These are phyloP conservation scores for Holotrichia oblita DNA, from an alignment of 1,140 invertebrate species.

Conservation along the genomic window DNA sequence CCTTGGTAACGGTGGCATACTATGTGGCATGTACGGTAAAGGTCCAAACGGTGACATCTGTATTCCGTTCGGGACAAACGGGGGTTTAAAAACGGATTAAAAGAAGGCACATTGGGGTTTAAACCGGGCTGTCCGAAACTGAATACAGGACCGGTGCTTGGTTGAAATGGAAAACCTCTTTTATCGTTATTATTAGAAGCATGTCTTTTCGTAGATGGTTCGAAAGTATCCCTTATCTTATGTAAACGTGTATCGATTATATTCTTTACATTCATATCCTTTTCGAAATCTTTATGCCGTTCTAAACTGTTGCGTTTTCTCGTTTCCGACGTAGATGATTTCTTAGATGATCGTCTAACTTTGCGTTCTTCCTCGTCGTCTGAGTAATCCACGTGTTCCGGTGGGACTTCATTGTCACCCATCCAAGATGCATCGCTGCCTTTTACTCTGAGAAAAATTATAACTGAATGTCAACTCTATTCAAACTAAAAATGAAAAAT, in stretches of 20 bases:
- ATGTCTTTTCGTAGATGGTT: slow-evolving; percentile 39
- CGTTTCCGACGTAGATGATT: slow-evolving; percentile 24
- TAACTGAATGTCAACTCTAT: background rate
- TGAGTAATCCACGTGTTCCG: slow-evolving; percentile 78
- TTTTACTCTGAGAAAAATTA: slow-evolving; percentile 62
- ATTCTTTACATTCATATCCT: slow-evolving; percentile 57
- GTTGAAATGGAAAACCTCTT: slow-evolving; percentile 31
- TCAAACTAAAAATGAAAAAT: slow-evolving; percentile 4
- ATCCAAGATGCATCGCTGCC: slow-evolving; percentile 74
- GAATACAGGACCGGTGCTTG: background rate
- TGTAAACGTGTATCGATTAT: slow-evolving; percentile 45
- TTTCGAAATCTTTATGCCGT: slow-evolving; percentile 54
- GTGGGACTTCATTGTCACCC: slow-evolving; percentile 83
- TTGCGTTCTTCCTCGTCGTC: slow-evolving; percentile 78
- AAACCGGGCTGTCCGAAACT: slow-evolving; percentile 9
- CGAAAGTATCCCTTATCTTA: slow-evolving; percentile 40
- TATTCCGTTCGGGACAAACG: slow-evolving; percentile 20
- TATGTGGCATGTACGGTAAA: slow-evolving; percentile 1
- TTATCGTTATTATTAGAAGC: slow-evolving; percentile 32
- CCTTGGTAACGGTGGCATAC: background rate
- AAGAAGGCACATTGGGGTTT: slow-evolving; percentile 39
- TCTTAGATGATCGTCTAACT: slow-evolving; percentile 34
- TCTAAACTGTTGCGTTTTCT: slow-evolving; percentile 52
- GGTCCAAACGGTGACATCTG: background rate
- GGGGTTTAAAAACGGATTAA: slow-evolving; percentile 11